phyloP scores from a whole-genome alignment of 2,888 invertebrate genomes.

The Chironomus riparius region DNA sequence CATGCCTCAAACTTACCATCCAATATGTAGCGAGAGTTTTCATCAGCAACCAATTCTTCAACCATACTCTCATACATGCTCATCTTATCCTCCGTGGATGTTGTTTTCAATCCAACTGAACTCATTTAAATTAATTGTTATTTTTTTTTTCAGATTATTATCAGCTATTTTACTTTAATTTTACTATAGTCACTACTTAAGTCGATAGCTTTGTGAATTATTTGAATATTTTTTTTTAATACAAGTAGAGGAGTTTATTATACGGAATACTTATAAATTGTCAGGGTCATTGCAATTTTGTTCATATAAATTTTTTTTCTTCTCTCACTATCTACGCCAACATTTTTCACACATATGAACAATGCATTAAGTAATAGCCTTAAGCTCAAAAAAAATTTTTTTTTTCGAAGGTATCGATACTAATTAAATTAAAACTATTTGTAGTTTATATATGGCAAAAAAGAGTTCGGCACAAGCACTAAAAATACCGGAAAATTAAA shows the following conservation, averaged over 20 bases:
- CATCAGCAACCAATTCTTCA: constrained; percentile 11
- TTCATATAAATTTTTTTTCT: not conserved
- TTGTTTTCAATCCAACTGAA: constrained; percentile 7
- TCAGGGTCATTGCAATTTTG: not conserved
- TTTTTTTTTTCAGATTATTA: not conserved
- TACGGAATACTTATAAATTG: not conserved
- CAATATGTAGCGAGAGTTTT: constrained; percentile 19
- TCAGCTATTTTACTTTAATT: not conserved
- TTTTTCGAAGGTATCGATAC: no score
- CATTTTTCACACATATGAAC: no score
- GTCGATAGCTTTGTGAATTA: no score
- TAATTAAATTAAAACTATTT: no score
- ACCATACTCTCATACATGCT: constrained; percentile 21
- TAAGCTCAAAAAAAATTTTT: no score
- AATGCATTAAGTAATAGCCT: no score
- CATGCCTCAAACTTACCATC: constrained; percentile 8
- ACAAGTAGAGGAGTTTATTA: not conserved
- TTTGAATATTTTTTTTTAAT: not conserved
- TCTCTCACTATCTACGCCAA: no score
- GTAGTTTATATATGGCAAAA: no score
- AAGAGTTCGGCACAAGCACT: no score
- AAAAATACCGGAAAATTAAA: not conserved
- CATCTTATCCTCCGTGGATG: constrained; percentile 14
- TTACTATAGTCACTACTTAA: no score
- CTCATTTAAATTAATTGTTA: not conserved